Percentiles rank a stretch among this genome's conserved stretches.
Conservation (phyloP, 2,888 invertebrate species). For the Anorthoa munda region DNA sequence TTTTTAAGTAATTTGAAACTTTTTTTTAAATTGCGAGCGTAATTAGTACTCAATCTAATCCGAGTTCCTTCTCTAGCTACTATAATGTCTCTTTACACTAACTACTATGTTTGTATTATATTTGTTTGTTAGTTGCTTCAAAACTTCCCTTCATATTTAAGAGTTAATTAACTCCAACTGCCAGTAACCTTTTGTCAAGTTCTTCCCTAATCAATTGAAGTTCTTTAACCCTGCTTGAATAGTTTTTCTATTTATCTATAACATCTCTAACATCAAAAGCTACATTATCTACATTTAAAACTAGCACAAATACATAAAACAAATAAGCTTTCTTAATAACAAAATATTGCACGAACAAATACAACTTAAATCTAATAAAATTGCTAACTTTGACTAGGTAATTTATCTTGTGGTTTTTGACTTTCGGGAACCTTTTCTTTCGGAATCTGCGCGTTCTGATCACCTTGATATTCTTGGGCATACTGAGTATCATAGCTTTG, state of each 20-base stretch:
- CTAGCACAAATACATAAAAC: conserved; percentile 69
- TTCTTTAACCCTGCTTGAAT: conserved; percentile 9
- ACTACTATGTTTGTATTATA: background rate
- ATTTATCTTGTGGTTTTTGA: conserved; percentile 74
- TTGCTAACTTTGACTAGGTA: conserved; percentile 84
- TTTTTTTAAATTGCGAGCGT: background rate
- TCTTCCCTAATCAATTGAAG: conserved; percentile 25
- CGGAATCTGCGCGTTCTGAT: conserved; percentile 37
- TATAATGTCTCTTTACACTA: background rate
- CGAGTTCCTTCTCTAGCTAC: background rate
- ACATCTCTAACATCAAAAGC: conserved; percentile 75
- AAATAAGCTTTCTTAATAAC: conserved; percentile 73
- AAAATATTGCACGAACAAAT: conserved; percentile 83
- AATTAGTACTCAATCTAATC: background rate
- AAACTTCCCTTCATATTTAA: conserved; percentile 16
- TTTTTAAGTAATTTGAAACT: background rate
- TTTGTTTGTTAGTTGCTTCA: conserved; percentile 32
- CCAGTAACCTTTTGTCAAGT: conserved; percentile 8
- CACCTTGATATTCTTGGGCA: conserved; percentile 52
- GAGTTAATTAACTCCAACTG: conserved; percentile 19
- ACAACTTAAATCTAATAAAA: conserved; percentile 67
- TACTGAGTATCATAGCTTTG: conserved; percentile 60
- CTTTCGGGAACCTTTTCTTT: conserved; percentile 55
- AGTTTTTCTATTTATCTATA: conserved; percentile 55
- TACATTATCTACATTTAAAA: conserved; percentile 62